Percentiles rank a stretch among this genome's conserved stretches.
phyloP scores from a whole-genome alignment of 2,888 invertebrate genomes.

The Thymelicus sylvestris region DNA sequence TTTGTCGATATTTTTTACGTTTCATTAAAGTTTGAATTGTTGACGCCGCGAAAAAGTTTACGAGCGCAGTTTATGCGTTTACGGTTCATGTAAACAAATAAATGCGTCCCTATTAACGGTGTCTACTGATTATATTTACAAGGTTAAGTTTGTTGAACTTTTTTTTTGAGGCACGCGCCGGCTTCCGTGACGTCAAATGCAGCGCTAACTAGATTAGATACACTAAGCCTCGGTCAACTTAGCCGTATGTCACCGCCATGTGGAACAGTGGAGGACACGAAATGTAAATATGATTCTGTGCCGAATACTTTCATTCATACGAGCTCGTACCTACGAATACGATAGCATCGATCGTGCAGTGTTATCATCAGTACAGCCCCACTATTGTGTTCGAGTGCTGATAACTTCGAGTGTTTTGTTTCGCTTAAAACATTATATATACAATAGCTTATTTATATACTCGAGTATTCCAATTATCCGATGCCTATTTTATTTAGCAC shows the following conservation, averaged over 20 bases:
- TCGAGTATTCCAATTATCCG: slow-evolving; percentile 6
- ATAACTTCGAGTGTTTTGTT: slow-evolving; percentile 25
- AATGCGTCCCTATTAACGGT: slow-evolving; percentile 47
- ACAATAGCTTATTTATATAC: background rate
- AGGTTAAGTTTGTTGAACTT: slow-evolving; percentile 79
- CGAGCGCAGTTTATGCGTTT: slow-evolving; percentile 38
- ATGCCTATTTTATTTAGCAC: background rate
- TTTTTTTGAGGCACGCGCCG: slow-evolving; percentile 65
- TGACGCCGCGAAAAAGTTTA: slow-evolving; percentile 20
- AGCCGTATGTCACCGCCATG: slow-evolving; percentile 45
- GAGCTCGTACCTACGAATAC: slow-evolving; percentile 41
- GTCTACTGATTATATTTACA: slow-evolving; percentile 49
- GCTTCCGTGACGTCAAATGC: slow-evolving; percentile 75
- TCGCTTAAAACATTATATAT: background rate
- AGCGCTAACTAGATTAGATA: slow-evolving; percentile 77
- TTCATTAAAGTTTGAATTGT: slow-evolving; percentile 35
- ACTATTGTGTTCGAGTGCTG: slow-evolving; percentile 25
- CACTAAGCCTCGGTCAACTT: slow-evolving; percentile 64
- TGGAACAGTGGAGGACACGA: slow-evolving; percentile 59
- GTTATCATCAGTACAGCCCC: slow-evolving; percentile 52
- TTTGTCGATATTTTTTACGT: slow-evolving; percentile 14
- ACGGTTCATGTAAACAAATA: slow-evolving; percentile 46
- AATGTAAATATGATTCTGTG: slow-evolving; percentile 54
- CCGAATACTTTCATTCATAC: slow-evolving; percentile 56
- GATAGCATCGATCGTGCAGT: slow-evolving; percentile 48